phyloP scores from a whole-genome alignment of 2,888 invertebrate genomes.

The Torymus tubicola region DNA sequence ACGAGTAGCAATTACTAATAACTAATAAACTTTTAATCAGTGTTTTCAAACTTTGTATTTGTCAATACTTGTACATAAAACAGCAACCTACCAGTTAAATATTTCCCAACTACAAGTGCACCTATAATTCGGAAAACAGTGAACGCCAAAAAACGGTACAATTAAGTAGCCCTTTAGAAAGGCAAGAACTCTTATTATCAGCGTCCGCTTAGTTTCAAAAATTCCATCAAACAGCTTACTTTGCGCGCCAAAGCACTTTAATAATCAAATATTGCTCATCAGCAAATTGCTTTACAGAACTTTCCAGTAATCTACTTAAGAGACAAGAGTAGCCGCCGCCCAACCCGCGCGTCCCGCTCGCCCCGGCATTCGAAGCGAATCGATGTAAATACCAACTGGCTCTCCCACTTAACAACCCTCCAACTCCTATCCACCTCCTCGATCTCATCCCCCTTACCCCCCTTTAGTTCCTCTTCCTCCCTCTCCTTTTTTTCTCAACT shows the following conservation, averaged over 20 bases:
- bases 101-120: too few species aligned
- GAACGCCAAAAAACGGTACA: too few species aligned
- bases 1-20: too few species aligned
- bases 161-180: too few species aligned
- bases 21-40: too few species aligned
- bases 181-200: not conserved
- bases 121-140: too few species aligned
- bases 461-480: not conserved
- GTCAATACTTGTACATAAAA: too few species aligned
- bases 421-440: not conserved
- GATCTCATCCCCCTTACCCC: slow-evolving; percentile 29
- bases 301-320: slow-evolving; percentile 34
- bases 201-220: not conserved
- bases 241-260: slow-evolving; percentile 2
- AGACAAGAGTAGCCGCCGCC: slow-evolving; percentile 5
- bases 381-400: slow-evolving; percentile 39
- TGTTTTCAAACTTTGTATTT: too few species aligned
- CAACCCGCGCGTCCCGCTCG: too few species aligned
- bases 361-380: slow-evolving; percentile 29
- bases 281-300: slow-evolving; percentile 44
- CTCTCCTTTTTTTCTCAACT: slow-evolving; percentile 33
- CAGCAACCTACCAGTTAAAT: too few species aligned
- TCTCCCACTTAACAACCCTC: slow-evolving; percentile 28
- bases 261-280: slow-evolving; percentile 47
- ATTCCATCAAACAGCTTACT: not conserved